These are phyloP conservation scores for Rhea pennata DNA, from an alignment of 2,113 vertebrate genomes.

Conservation along the genomic window DNA sequence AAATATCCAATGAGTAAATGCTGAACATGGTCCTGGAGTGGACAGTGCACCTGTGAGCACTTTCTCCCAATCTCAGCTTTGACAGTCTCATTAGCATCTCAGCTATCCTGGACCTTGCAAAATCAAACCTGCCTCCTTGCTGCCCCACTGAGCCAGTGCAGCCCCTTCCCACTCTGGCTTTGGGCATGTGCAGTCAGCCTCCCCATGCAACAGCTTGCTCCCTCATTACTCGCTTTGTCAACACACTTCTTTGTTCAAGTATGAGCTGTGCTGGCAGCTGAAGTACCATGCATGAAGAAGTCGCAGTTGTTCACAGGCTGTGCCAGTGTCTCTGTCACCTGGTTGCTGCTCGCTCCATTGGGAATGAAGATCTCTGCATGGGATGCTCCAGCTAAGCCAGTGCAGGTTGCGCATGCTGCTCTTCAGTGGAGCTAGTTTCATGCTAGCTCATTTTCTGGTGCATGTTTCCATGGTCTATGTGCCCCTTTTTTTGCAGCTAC, in stretches of 20 bases:
- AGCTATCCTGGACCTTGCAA: neutral
- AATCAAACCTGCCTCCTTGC: neutral
- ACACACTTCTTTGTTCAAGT: neutral
- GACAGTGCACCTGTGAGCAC: neutral
- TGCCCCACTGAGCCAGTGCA: neutral
- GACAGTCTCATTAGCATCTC: neutral
- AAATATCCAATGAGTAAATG: neutral
- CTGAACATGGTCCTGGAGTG: neutral
- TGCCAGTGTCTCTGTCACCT: neutral
- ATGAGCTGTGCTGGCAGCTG: neutral
- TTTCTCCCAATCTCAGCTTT: neutral
- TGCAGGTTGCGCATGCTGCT: neutral
- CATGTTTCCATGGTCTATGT: neutral
- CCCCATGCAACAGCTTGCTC: fast-evolving
- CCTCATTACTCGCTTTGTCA: fast-evolving
- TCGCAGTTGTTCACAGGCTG: neutral
- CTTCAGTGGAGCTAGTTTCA: neutral
- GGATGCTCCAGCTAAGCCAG: neutral
- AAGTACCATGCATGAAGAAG: fast-evolving
- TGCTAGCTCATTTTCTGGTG: neutral
- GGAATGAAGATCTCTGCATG: neutral
- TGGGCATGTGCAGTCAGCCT: neutral
- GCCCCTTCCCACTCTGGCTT: neutral
- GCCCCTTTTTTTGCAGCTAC: neutral
- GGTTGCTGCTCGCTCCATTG: fast-evolving